Evolutionary conservation across 37 sponge, comb jelly and placozoan species (phyloP).

Genomic region (Chondrilla cf. caribensis): DNA sequence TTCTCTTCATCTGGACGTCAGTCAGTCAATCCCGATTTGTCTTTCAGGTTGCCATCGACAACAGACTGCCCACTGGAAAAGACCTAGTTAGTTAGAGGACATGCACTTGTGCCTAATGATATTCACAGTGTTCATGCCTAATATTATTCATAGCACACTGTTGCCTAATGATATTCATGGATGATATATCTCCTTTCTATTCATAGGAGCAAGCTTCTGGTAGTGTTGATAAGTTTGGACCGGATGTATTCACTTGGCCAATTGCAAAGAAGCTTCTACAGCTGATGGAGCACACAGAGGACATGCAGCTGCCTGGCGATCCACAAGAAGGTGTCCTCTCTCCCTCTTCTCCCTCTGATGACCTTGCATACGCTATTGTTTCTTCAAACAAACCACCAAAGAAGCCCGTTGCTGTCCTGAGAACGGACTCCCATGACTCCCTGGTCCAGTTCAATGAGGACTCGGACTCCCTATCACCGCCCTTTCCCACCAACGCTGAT

Average conservation of each 20-base stretch:
- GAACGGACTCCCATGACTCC: background rate
- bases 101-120: background rate
- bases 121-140: no score
- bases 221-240: constrained; percentile 5
- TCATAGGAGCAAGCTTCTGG: background rate
- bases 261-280: background rate
- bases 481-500: background rate
- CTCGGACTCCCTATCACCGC: background rate
- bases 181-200: no score
- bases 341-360: background rate
- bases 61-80: background rate
- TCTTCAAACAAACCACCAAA: background rate
- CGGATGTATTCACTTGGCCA: constrained; percentile 7
- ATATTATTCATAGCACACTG: no score
- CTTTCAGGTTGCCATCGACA: background rate
- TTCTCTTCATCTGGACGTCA: no score
- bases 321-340: background rate
- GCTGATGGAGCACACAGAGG: no score
- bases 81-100: background rate
- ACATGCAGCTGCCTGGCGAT: no score
- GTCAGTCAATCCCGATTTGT: no score
- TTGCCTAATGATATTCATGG: no score
- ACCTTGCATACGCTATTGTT: constrained; percentile 20
- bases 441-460: background rate
- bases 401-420: constrained; percentile 6